Conservation (phyloP, 2,888 invertebrate genomes). For the Thereva unica region DNA sequence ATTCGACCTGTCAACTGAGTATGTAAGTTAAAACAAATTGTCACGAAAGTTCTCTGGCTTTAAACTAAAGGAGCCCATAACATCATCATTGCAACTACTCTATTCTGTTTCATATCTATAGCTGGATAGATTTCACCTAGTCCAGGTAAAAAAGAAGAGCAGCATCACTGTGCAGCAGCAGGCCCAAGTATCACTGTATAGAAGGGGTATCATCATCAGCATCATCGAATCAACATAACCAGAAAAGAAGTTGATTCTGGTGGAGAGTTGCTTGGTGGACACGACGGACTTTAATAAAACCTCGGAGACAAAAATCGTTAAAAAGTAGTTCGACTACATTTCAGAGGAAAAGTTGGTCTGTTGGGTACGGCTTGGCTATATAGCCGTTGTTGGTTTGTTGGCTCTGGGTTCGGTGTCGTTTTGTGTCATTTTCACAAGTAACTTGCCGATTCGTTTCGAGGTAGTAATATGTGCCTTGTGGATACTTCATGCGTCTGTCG, state of each 20-base stretch:
- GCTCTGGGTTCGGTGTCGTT: conserved; percentile 36
- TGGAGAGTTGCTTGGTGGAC: background rate
- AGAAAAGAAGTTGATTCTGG: conserved; percentile 24
- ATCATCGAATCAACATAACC: conserved; percentile 25
- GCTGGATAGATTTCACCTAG: conserved; percentile 15
- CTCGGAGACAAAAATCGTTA: conserved; percentile 37
- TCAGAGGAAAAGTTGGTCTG: conserved; percentile 34
- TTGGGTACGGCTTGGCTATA: conserved; percentile 17
- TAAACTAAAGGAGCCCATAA: conserved; percentile 7
- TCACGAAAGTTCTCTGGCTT: conserved; percentile 35
- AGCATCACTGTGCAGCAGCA: too few species aligned
- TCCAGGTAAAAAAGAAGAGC: background rate
- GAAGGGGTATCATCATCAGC: background rate
- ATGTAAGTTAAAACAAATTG: conserved; percentile 36
- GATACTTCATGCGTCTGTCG: background rate
- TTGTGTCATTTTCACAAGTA: conserved; percentile 36
- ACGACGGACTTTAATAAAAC: conserved; percentile 36
- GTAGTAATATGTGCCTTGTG: too few species aligned
- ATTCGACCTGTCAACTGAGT: conserved; percentile 13
- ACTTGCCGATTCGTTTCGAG: conserved; percentile 6
- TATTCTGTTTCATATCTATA: conserved; percentile 17
- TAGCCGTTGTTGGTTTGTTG: conserved; percentile 33
- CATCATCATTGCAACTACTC: conserved; percentile 10
- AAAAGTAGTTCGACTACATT: conserved; percentile 37
- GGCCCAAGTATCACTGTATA: too few species aligned